Percentiles rank a stretch among this genome's conserved stretches.
Evolutionary conservation across 2,797 vertebrate genomes (phyloP).

Genomic region (Coilia nasus): DNA sequence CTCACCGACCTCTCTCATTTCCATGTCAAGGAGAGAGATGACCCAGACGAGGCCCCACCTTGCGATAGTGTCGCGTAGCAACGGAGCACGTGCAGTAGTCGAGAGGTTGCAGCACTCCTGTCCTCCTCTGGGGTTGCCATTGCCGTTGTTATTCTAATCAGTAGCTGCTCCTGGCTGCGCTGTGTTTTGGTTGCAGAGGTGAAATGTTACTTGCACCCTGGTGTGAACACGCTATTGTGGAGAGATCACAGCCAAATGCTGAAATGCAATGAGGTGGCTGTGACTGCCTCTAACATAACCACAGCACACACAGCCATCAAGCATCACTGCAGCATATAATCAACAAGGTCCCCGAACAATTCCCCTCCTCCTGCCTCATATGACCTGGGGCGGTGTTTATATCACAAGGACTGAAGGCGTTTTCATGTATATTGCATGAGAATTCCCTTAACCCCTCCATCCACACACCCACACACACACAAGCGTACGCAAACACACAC

Average conservation of each 20-base stretch:
- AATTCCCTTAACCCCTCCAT: not conserved
- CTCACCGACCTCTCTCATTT: conserved; percentile 37
- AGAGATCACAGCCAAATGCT: not conserved
- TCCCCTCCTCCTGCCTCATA: not conserved
- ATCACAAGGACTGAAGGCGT: not conserved
- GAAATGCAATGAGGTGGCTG: not conserved
- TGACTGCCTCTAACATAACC: not conserved
- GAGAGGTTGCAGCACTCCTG: not conserved
- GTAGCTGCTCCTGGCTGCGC: not conserved
- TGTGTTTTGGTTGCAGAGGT: not conserved
- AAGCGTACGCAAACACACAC: no score
- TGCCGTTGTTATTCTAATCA: no score
- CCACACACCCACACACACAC: not conserved
- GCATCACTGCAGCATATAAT: not conserved
- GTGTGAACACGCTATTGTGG: not conserved
- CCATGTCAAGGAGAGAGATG: conserved; percentile 21
- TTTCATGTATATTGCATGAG: conserved; percentile 48
- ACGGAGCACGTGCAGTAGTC: not conserved
- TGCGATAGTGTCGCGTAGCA: not conserved
- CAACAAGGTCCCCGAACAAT: not conserved
- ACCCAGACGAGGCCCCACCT: not conserved
- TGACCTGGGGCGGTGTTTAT: not conserved
- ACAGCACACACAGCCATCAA: no score
- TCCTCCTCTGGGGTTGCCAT: no score
- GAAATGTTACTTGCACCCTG: not conserved